phyloP scores from a whole-genome alignment of 2,888 invertebrate genomes.

The Abrostola tripartita region DNA sequence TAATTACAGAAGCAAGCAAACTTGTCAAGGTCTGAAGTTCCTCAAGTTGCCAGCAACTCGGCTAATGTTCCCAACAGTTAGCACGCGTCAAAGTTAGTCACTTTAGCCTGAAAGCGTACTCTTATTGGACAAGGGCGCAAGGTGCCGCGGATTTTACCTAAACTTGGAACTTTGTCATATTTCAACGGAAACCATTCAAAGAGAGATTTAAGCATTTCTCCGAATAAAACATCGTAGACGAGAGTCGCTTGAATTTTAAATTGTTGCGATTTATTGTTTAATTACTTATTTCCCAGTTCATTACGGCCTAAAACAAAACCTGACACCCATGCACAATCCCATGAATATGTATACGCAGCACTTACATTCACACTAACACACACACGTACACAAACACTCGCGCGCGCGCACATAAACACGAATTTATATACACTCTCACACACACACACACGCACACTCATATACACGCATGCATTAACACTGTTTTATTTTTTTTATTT shows the following conservation, averaged over 20 bases:
- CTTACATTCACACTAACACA: too few species aligned
- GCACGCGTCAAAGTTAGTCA: conserved; percentile 59
- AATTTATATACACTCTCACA: too few species aligned
- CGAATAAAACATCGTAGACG: conserved; percentile 31
- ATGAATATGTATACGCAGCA: too few species aligned
- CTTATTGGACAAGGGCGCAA: conserved; percentile 52
- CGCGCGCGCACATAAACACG: too few species aligned
- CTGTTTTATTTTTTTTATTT: too few species aligned
- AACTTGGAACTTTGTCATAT: conserved; percentile 55
- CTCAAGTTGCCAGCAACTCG: conserved; percentile 47
- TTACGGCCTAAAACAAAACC: too few species aligned
- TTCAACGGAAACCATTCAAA: conserved; percentile 49
- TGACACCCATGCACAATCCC: too few species aligned
- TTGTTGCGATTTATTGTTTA: conserved; percentile 8
- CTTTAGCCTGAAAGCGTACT: conserved; percentile 34
- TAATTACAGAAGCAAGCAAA: conserved; percentile 48
- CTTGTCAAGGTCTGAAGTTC: conserved; percentile 53
- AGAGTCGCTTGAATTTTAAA: conserved; percentile 13
- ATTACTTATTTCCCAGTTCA: not conserved
- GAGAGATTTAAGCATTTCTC: conserved; percentile 52
- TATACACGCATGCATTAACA: too few species aligned
- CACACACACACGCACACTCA: too few species aligned
- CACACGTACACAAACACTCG: too few species aligned
- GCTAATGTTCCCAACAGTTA: conserved; percentile 62
- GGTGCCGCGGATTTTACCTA: conserved; percentile 50